Evolutionary conservation across 1,140 invertebrate genomes (phyloP).

Genomic region (Plectrocnemia conspersa): DNA sequence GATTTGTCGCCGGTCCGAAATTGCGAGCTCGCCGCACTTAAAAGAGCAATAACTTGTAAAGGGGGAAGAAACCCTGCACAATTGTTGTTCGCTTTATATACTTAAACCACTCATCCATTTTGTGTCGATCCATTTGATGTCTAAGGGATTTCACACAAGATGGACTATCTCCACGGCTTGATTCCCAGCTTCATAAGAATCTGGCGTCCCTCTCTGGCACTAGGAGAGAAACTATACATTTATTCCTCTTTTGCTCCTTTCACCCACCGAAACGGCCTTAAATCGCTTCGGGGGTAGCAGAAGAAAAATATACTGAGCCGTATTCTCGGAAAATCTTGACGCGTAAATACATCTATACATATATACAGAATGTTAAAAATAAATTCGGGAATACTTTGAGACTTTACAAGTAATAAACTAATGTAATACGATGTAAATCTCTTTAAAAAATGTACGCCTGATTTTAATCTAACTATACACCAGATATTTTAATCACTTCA

Average conservation of each 20-base stretch:
- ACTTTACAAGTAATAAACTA: too few relatives aligned
- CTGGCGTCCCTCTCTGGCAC: background rate
- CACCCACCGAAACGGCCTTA: background rate
- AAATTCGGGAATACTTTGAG: too few relatives aligned
- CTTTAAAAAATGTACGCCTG: too few relatives aligned
- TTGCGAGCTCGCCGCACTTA: too few relatives aligned
- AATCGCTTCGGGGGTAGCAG: background rate
- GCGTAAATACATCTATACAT: too few relatives aligned
- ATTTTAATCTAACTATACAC: too few relatives aligned
- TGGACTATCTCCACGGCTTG: constrained; percentile 18
- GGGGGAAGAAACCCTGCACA: constrained; percentile 8
- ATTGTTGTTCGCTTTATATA: constrained; percentile 33
- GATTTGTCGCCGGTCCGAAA: too few relatives aligned
- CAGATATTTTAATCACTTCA: too few relatives aligned
- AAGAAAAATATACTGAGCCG: constrained; percentile 8
- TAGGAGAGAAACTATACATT: background rate
- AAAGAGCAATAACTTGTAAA: too few relatives aligned
- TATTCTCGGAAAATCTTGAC: constrained; percentile 16
- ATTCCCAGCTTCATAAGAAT: constrained; percentile 6
- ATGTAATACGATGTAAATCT: too few relatives aligned
- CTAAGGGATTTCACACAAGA: constrained; percentile 28
- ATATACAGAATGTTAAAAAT: too few relatives aligned
- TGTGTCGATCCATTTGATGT: constrained; percentile 33
- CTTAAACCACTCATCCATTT: constrained; percentile 33
- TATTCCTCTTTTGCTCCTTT: background rate